Percentiles rank a stretch among this genome's conserved stretches.
Conservation (phyloP, 2,888 invertebrate species). For the Epinotia bilunana region DNA sequence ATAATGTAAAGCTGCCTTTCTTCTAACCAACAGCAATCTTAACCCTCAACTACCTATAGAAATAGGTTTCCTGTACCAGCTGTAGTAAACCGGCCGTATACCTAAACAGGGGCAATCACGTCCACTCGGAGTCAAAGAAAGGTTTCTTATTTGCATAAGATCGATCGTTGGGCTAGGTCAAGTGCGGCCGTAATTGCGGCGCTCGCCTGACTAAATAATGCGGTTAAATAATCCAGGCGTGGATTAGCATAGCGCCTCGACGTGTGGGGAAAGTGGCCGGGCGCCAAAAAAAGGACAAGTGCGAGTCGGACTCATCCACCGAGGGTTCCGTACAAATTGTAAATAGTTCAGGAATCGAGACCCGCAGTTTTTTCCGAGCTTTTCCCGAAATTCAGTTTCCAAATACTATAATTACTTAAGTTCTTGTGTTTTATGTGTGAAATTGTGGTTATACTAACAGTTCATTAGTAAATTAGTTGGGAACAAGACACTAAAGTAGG, state of each 20-base stretch:
- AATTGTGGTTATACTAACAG: no score
- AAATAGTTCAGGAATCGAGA: no score
- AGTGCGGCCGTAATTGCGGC: conserved; percentile 79
- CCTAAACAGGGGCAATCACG: conserved; percentile 22
- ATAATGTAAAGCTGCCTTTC: no score
- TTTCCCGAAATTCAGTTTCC: no score
- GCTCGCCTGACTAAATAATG: conserved; percentile 68
- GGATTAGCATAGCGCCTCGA: conserved; percentile 26
- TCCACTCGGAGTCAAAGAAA: conserved; percentile 62
- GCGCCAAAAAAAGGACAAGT: not conserved
- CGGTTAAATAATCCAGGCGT: conserved; percentile 55
- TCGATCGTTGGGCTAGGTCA: conserved; percentile 75
- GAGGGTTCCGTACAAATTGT: no score
- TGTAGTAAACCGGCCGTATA: not conserved
- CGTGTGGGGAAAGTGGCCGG: conserved; percentile 4
- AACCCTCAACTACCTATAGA: not conserved
- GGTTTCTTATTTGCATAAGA: conserved; percentile 79
- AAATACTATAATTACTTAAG: no score
- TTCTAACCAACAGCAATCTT: not conserved
- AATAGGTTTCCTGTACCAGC: not conserved
- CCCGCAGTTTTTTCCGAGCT: no score
- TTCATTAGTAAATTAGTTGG: no score
- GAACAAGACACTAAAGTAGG: no score
- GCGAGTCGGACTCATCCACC: not conserved
- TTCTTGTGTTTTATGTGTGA: no score